Base-by-base conservation (phyloP, 2,888 invertebrate genomes). In the Octonoba sinensis region DNA sequence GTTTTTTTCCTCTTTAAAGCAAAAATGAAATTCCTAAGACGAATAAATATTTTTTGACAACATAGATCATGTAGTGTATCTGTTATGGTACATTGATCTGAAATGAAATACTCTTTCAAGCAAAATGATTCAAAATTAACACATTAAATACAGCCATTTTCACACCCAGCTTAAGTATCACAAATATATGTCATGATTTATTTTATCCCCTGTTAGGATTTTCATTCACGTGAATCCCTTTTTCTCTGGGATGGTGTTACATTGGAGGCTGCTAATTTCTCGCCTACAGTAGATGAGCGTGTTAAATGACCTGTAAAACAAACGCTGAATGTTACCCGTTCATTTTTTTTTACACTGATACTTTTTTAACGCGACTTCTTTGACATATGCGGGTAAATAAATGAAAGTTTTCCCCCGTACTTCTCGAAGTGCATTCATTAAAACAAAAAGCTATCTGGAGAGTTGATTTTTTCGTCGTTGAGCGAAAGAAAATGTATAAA, bases 351-450 rank as follows among this genome's bases (percentile, higher is more conserved):
- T 27, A 4, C 27, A 59, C 51, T 49, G 8, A 36, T 36, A 36
- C 8, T 36, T 36, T 36, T 36, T 36, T 36, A n/a, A 36, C 36
- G n/a, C 60, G 36, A 60, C 60, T 60, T 71, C 60, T 60, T 60
- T 59, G 49, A 64, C 59, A 72, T 54, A 54, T 54, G 16, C 12
- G 51, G 20, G n/a, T 24, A 71, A 64, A 64, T 54, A 64, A 72
- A 64, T 62, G 64, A 72, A 72, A 72, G 62, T 72, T 72, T 51
- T 54, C 54, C 49, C 18, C 46, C 49, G 46, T 62, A 47, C 20
- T 71, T 71, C 24, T 64, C 54, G 47, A 36, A 72, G 64, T 72
- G 62, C 54, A 72, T 72, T 72, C 72, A 72, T 72, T 72, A 72
- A 71, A 71, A 59, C 70, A 71, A 71, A 59, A 71, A 72, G 64